Percentiles rank a stretch among this genome's conserved stretches.
Evolutionary conservation across 2,797 vertebrate species (phyloP).

Genomic region (Delichon dasypus): DNA sequence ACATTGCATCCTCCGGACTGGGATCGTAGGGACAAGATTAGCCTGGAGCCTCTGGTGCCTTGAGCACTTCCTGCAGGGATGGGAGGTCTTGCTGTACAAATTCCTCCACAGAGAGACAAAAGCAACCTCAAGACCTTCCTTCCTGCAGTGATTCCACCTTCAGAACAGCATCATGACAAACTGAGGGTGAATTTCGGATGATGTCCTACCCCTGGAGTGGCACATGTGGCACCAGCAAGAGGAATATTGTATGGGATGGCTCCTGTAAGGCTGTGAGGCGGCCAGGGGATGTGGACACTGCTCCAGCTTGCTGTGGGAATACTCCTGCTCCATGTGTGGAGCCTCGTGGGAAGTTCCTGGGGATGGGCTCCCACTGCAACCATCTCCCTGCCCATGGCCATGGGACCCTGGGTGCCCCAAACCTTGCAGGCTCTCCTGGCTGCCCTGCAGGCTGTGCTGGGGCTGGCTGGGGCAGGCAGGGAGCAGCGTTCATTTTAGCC

Average conservation of each 20-base stretch:
- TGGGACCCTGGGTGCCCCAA: neutral
- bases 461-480: neutral
- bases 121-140: neutral
- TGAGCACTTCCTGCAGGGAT: neutral
- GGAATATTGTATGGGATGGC: neutral
- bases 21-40: neutral
- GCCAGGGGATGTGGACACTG: too few species aligned
- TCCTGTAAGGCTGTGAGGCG: neutral
- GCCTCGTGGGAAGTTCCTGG: neutral
- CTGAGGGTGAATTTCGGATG: neutral
- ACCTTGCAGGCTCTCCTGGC: neutral
- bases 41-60: neutral
- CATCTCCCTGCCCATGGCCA: neutral
- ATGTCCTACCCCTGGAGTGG: rapidly evolving
- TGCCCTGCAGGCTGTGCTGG: neutral
- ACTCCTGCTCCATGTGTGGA: neutral
- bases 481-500: neutral
- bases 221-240: neutral
- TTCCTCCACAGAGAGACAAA: neutral
- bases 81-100: neutral
- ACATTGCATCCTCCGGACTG: rapidly evolving
- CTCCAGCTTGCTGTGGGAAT: neutral
- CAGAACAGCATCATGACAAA: neutral
- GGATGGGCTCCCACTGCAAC: neutral
- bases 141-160: neutral